These are phyloP conservation scores for Phasianus colchicus DNA, from an alignment of 2,113 vertebrate genomes.

Conservation along the genomic window DNA sequence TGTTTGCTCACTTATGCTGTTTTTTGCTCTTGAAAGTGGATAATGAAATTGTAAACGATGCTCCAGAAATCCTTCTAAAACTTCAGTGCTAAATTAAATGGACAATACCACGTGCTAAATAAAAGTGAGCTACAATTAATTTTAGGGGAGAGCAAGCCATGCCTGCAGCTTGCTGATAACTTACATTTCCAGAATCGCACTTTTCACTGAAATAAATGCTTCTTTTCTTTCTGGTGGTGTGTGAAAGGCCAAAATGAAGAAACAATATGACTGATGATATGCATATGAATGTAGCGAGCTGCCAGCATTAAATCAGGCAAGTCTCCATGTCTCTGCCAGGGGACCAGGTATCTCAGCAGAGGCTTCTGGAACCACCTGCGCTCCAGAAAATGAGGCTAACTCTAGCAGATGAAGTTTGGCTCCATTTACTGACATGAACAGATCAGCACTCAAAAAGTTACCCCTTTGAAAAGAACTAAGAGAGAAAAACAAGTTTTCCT, in stretches of 20 bases:
- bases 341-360: not conserved
- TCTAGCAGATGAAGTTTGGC: not conserved
- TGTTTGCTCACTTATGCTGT: not conserved
- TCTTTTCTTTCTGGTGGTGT: not conserved
- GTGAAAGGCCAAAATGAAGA: not conserved
- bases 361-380: not conserved
- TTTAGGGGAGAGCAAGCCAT: not conserved
- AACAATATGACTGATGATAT: not conserved
- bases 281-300: not conserved
- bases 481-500: not conserved
- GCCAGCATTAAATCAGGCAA: not conserved
- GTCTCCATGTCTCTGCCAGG: accelerated
- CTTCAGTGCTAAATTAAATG: not conserved
- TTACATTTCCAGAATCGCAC: not conserved
- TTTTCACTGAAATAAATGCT: not conserved
- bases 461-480: not conserved
- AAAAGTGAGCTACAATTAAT: not conserved
- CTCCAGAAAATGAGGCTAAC: not conserved
- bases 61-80: not conserved
- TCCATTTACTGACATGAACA: not conserved
- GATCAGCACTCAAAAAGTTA: not conserved
- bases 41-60: not conserved
- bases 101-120: not conserved
- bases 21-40: not conserved
- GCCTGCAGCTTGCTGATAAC: not conserved